phyloP scores from a whole-genome alignment of 2,113 vertebrate species.

The Hemiprocne comata region DNA sequence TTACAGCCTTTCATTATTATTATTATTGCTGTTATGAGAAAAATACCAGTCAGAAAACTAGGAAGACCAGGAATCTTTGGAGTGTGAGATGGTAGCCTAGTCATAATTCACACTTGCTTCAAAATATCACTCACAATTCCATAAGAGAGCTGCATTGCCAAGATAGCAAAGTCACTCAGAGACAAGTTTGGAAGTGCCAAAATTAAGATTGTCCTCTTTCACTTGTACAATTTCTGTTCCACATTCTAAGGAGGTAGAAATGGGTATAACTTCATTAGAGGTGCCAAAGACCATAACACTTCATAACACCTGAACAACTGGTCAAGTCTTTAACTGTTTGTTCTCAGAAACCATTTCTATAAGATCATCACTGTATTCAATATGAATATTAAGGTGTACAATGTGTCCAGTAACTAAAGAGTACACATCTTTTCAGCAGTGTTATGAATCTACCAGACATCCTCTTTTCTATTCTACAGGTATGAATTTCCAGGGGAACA shows the following conservation, averaged over 20 bases:
- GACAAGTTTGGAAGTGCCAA: background rate
- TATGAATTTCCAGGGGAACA: background rate
- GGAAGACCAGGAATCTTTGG: background rate
- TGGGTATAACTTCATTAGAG: background rate
- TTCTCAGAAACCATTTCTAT: background rate
- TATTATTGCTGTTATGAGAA: background rate
- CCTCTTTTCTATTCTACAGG: background rate
- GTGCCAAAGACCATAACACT: background rate
- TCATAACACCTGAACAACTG: background rate
- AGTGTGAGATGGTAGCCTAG: background rate
- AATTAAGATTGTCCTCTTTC: background rate
- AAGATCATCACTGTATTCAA: background rate
- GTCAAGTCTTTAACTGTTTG: background rate
- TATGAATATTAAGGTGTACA: background rate
- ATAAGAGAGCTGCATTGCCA: background rate
- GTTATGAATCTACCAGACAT: background rate
- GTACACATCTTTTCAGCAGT: background rate
- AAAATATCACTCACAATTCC: background rate
- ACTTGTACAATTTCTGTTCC: background rate
- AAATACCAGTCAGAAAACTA: background rate
- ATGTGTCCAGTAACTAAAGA: background rate
- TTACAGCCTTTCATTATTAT: background rate
- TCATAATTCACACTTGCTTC: background rate
- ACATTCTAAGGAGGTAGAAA: background rate
- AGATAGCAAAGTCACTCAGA: background rate